Evolutionary conservation across 30 jellyfish, hydroid and myxozoan species (phyloP), one percentile per base, ranked within the genome.

Genomic region (Chrysaora quinquecirrha): DNA sequence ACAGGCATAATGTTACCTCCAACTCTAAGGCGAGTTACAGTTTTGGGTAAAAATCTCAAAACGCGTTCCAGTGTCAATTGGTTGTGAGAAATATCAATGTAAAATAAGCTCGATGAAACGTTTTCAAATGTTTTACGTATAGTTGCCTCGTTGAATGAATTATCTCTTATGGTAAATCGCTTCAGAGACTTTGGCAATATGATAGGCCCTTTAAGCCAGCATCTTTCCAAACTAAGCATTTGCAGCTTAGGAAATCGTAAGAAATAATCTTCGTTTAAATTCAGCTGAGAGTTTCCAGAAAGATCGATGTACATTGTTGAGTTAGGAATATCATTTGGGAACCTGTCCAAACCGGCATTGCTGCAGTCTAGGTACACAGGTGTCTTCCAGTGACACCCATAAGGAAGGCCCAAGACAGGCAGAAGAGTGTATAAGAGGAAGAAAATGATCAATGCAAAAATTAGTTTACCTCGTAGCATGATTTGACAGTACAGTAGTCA

Each of bases 311-410:
- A 18, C 11, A 30, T 25, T 9, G 54, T 31, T 3, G 71, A 29
- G 0, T 27, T 2, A 20, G 84, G 73, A 14, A 82, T 68, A 16
- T 35, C 33, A 3, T 54, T 63, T 20, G 92, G 92, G 29, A 82
- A 14, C 6, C 21, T 35, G 48, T 43, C 46, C 61, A 82, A 30
- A 1, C 56, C 63, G 12, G 54, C 70, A 3, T 67, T 67, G 27
- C 46, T 29, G 52, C 90, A 80, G 18, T 22, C 29, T 46, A 80
- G 19, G 19, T 52, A 10, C 12, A 2, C 3, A 52, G 9, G 9
- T 16, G 2, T 12, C 29, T 52, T 19, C 68, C 68, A 52, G 19
- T 4, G 7, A 20, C 68, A 52, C 68, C 29, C 29, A 52, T 7
- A 2, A 3, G 68, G 68, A 4, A 52, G 19, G 19, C 27, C 14